Evolutionary conservation across 2,888 invertebrate species (phyloP).

Genomic region (Steinernema hermaphroditum): DNA sequence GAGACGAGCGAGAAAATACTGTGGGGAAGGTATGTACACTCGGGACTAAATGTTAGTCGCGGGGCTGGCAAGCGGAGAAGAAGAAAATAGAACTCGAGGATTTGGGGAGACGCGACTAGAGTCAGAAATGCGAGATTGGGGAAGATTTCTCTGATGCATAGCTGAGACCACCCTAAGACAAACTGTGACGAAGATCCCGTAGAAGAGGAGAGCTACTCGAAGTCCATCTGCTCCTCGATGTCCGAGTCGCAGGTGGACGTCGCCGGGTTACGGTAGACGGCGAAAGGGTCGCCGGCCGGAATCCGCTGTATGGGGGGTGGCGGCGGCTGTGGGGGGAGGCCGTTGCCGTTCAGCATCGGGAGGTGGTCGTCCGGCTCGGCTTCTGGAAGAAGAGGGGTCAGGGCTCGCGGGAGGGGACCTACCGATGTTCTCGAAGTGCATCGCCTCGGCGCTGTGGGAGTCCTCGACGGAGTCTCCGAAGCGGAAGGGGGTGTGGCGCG

Average conservation of each 20-base stretch:
- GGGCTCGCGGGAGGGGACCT: not conserved
- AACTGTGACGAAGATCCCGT: conserved; percentile 12
- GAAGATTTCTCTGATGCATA: not conserved
- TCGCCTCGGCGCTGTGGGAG: not conserved
- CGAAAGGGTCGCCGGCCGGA: conserved; percentile 38
- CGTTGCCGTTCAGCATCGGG: conserved; percentile 18
- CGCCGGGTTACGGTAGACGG: conserved; percentile 38
- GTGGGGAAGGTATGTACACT: no score
- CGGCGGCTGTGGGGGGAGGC: not conserved
- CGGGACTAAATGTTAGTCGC: no score
- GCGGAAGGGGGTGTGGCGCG: conserved; percentile 48
- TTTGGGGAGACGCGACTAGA: conserved; percentile 7
- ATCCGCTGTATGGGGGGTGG: not conserved
- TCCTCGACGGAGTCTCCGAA: conserved; percentile 37
- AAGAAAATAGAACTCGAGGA: not conserved
- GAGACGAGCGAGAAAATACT: no score
- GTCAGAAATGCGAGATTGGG: conserved; percentile 20
- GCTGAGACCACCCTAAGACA: conserved; percentile 22
- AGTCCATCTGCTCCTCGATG: conserved; percentile 46
- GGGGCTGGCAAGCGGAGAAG: not conserved
- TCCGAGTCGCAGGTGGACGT: conserved; percentile 30
- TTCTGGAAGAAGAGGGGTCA: not conserved
- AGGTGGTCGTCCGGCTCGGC: not conserved
- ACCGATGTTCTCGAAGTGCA: conserved; percentile 23
- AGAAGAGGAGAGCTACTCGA: conserved; percentile 35